Evolutionary conservation across 2,888 invertebrate genomes (phyloP).

Genomic region (Ochropleura leucogaster): DNA sequence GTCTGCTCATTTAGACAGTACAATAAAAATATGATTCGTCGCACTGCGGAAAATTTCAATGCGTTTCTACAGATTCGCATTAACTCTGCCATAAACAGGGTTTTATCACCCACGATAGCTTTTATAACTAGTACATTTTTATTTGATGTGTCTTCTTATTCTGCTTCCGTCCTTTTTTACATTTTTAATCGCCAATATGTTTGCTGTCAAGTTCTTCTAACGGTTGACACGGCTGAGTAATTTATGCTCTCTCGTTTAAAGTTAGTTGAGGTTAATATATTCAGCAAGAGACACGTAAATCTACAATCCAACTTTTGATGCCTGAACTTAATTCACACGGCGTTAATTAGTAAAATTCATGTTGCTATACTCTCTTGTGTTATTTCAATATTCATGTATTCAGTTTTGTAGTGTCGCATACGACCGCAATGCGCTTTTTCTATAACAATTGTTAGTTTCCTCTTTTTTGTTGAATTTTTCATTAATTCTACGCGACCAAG

Average conservation of each 20-base stretch:
- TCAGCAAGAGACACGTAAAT: conserved; percentile 26
- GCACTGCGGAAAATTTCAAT: conserved; percentile 75
- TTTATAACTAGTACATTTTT: conserved; percentile 18
- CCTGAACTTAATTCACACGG: conserved; percentile 34
- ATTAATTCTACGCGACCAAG: conserved; percentile 56
- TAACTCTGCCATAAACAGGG: conserved; percentile 35
- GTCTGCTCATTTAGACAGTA: conserved; percentile 24
- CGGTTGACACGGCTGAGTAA: conserved; percentile 18
- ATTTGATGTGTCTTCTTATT: conserved; percentile 2
- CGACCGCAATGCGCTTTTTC: conserved; percentile 79
- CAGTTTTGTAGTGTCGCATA: conserved; percentile 65
- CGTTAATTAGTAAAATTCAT: conserved; percentile 53
- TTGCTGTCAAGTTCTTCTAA: conserved; percentile 15
- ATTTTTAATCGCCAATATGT: conserved; percentile 14
- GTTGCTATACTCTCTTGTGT: conserved; percentile 23
- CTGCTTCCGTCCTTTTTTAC: neutral
- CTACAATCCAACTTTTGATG: conserved; percentile 33
- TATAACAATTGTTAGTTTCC: conserved; percentile 51
- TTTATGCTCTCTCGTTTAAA: conserved; percentile 26
- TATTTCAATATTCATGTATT: conserved; percentile 52
- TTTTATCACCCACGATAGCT: conserved; percentile 33
- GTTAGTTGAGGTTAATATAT: conserved; percentile 32
- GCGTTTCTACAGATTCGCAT: conserved; percentile 45
- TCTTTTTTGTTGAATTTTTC: conserved; percentile 62
- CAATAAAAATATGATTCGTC: conserved; percentile 57